These are phyloP conservation scores for Mellivora capensis DNA, from an alignment of 2,113 vertebrate genomes.

Conservation along the genomic window DNA sequence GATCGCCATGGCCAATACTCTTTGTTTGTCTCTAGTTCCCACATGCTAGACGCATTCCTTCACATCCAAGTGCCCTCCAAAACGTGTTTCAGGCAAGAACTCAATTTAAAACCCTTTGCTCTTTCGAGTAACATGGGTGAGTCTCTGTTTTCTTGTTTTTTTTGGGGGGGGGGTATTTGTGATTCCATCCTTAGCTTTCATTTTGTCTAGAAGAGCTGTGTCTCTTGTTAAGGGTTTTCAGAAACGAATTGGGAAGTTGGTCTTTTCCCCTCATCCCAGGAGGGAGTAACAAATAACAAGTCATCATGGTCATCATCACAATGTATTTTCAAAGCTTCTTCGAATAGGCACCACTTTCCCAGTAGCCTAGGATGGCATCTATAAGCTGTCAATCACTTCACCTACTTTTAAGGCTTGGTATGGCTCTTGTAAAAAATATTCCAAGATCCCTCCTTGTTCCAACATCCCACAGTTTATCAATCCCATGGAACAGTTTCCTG, in stretches of 20 bases:
- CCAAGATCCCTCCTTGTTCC: background rate
- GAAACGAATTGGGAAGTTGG: background rate
- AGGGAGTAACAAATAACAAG: background rate
- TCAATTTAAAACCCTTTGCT: background rate
- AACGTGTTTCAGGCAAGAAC: background rate
- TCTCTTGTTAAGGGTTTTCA: background rate
- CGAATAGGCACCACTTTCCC: background rate
- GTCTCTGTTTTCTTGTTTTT: background rate
- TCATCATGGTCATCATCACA: background rate
- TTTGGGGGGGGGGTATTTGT: background rate
- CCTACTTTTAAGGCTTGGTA: background rate
- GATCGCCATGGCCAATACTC: accelerated
- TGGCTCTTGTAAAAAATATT: background rate
- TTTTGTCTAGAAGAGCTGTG: background rate
- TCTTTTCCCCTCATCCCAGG: background rate
- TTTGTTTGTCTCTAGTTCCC: background rate
- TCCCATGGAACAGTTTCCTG: background rate
- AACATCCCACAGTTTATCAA: background rate
- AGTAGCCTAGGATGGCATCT: background rate
- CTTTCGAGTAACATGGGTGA: background rate
- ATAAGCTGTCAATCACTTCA: background rate
- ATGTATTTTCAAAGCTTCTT: background rate
- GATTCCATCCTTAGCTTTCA: background rate
- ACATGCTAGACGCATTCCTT: background rate
- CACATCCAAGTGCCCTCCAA: background rate